Conservation (phyloP, 2,888 invertebrate genomes). For the Leucozona laternaria region DNA sequence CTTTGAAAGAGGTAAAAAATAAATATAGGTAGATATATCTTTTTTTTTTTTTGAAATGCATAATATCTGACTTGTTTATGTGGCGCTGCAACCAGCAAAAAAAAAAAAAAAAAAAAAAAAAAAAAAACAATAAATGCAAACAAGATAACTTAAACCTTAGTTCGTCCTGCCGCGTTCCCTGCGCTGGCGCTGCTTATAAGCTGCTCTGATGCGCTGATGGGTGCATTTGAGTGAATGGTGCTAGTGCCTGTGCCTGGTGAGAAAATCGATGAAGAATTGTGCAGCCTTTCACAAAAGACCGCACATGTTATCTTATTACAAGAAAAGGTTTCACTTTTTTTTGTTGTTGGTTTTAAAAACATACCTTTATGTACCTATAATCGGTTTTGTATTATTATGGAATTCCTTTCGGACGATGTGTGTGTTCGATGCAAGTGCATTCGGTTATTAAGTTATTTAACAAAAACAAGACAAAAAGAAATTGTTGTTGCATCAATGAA, state of each 20-base stretch:
- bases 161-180: slow-evolving; percentile 37
- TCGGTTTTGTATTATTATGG: slow-evolving; percentile 39
- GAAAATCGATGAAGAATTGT: slow-evolving; percentile 74
- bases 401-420: slow-evolving; percentile 25
- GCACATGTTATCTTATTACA: slow-evolving; percentile 69
- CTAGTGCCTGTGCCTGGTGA: slow-evolving; percentile 41
- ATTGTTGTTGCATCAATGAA: slow-evolving; percentile 58
- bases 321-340: slow-evolving; percentile 55
- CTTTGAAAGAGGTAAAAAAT: slow-evolving; percentile 52
- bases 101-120: background rate
- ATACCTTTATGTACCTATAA: slow-evolving; percentile 22
- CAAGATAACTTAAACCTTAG: slow-evolving; percentile 31
- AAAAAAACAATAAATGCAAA: slow-evolving; percentile 27
- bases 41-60: slow-evolving; percentile 34
- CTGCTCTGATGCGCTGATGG: slow-evolving; percentile 11
- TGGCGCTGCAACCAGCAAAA: slow-evolving; percentile 34
- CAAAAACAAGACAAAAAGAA: background rate
- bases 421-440: slow-evolving; percentile 56
- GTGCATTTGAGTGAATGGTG: slow-evolving; percentile 35
- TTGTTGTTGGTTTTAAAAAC: background rate
- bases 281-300: slow-evolving; percentile 73
- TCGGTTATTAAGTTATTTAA: slow-evolving; percentile 56
- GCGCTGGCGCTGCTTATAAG: background rate
- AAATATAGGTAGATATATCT: slow-evolving; percentile 21
- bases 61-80: slow-evolving; percentile 52